Base-by-base conservation (phyloP, 2,888 invertebrate genomes). In the Phorcus lineatus region DNA sequence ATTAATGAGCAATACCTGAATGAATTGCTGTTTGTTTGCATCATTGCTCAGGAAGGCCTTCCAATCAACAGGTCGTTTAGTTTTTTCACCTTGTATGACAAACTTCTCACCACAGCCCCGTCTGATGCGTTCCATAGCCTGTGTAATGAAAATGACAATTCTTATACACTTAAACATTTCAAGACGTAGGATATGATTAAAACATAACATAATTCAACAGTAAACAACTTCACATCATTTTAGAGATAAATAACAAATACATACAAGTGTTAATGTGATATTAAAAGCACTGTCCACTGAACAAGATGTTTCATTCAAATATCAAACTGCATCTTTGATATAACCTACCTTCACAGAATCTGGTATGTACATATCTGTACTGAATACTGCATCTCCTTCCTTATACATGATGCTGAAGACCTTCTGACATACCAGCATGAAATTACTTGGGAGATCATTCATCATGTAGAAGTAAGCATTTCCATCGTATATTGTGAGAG, bases 11-110 rank as follows among this genome's bases (percentile, higher is more conserved):
- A 78, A 16, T 19, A 81, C n/a, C 40, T 78, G 36, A 54, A 78
- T 74, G 54, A 81, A 78, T 40, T 78, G 81, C 11, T 17, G 13
- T 47, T 81, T 81, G 62, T 78, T 81, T 16, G 78, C 4, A 40
- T 75, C 77, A 78, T 83, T 81, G 24, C 76, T 22, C 16, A 80
- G 78, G 19, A 57, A 57, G 22, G 24, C 24, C 57, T 57, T 57
- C 57, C 57, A 24, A 57, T 57, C 57, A 3, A 24, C 22, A 9
- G 57, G 57, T 57, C 24, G 19, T 24, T 57, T 57, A n/a, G 57
- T 57, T 7, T 19, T 24, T 57, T 24, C 57, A 57, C 57, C 57
- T n/a, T 57, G 19, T 24, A 57, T 9, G 9, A 57, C 13, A 4
- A 57, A n/a, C 24, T 57, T 19, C 57, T 57, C 57, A 57, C n/a